phyloP scores from a whole-genome alignment of 2,888 invertebrate species.

The Margaritifera margaritifera region DNA sequence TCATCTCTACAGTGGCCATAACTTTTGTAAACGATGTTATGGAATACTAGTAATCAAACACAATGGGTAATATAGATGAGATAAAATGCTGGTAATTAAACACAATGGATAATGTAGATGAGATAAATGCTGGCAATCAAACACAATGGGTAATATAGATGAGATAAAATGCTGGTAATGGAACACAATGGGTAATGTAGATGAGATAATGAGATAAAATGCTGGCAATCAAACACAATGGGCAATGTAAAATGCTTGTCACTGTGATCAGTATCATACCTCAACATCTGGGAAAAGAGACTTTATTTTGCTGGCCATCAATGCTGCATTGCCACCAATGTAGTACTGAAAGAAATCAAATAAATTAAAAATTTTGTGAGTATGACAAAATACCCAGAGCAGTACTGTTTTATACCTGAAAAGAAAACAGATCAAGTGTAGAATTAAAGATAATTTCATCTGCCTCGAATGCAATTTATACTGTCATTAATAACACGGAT shows the following conservation, averaged over 20 bases:
- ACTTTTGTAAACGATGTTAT: too few species aligned
- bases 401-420: too few species aligned
- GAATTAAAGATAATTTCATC: not conserved
- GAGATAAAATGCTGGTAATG: too few species aligned
- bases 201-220: conserved; percentile 3
- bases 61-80: not conserved
- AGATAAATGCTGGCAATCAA: too few species aligned
- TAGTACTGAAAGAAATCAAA: conserved; percentile 62
- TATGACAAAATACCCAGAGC: too few species aligned
- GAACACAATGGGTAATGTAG: not conserved
- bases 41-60: too few species aligned
- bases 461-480: too few species aligned
- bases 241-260: not conserved
- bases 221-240: not conserved
- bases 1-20: too few species aligned
- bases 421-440: not conserved
- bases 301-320: conserved; percentile 73
- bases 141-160: too few species aligned
- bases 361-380: too few species aligned
- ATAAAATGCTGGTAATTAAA: not conserved
- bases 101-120: not conserved
- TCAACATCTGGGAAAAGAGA: conserved; percentile 70
- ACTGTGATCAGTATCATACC: conserved; percentile 46
- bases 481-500: too few species aligned
- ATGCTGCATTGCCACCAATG: conserved; percentile 75